Conservation (phyloP, 2,113 vertebrate species). For the Chaetorhynchus papuensis region DNA sequence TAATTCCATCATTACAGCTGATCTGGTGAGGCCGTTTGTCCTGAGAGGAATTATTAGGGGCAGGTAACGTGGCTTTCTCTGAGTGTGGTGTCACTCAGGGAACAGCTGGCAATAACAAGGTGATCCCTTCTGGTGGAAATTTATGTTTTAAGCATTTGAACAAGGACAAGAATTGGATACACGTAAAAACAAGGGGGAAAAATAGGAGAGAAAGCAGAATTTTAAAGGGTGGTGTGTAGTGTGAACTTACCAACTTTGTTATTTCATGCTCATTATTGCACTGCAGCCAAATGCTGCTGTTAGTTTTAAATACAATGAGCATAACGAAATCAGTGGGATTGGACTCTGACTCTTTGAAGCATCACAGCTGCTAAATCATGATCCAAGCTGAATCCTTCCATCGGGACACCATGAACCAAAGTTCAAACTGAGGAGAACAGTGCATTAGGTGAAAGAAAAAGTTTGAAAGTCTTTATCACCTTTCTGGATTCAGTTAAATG, state of each 20-base stretch:
- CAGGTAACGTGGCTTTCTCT: neutral
- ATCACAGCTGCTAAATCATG: neutral
- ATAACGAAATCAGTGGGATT: neutral
- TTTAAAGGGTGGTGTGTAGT: neutral
- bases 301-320: neutral
- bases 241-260: neutral
- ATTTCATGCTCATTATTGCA: neutral
- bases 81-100: neutral
- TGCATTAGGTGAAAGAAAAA: neutral
- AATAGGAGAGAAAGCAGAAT: neutral
- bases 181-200: fast-evolving
- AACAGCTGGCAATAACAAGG: neutral
- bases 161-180: fast-evolving
- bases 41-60: neutral
- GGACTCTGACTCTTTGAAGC: neutral
- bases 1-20: neutral
- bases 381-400: neutral
- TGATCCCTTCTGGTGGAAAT: neutral
- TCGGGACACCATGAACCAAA: neutral
- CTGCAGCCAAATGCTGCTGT: neutral
- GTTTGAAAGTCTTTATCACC: neutral
- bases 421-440: neutral
- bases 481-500: neutral
- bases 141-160: neutral
- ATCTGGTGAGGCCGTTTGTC: neutral